Conservation (phyloP, 2,113 vertebrate species). For the Melanerpes aurifrons region DNA sequence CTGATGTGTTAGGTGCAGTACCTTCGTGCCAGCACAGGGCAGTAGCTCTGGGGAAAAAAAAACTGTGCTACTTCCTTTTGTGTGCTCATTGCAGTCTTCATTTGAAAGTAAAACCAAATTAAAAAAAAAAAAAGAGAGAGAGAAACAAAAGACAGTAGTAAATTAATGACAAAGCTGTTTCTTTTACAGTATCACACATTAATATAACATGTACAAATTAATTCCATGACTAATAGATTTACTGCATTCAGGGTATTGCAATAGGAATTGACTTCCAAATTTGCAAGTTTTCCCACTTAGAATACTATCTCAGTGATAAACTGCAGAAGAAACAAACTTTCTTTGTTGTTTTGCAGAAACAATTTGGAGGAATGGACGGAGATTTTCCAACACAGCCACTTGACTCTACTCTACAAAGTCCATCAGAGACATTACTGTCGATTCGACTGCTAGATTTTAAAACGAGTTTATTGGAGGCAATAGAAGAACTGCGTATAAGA, state of each 20-base stretch:
- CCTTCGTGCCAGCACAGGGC: background rate
- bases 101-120: background rate
- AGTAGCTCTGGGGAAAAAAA: background rate
- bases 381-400: constrained; percentile 26
- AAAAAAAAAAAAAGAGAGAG: background rate
- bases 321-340: background rate
- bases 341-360: constrained; percentile 69
- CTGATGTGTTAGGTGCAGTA: background rate
- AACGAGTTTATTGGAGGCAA: constrained; percentile 84
- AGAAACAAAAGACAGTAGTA: background rate
- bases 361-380: constrained; percentile 70
- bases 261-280: background rate
- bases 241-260: background rate
- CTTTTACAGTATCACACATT: fast-evolving
- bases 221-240: background rate
- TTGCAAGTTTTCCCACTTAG: background rate
- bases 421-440: constrained; percentile 81
- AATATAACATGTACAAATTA: background rate
- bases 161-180: background rate
- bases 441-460: constrained; percentile 89
- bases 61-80: background rate
- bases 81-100: background rate
- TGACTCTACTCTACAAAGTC: constrained; percentile 62
- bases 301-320: background rate
- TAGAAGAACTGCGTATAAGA: constrained; percentile 90